Base-by-base conservation (phyloP, 2,113 vertebrate genomes). In the Beaufortia kweichowensis region DNA sequence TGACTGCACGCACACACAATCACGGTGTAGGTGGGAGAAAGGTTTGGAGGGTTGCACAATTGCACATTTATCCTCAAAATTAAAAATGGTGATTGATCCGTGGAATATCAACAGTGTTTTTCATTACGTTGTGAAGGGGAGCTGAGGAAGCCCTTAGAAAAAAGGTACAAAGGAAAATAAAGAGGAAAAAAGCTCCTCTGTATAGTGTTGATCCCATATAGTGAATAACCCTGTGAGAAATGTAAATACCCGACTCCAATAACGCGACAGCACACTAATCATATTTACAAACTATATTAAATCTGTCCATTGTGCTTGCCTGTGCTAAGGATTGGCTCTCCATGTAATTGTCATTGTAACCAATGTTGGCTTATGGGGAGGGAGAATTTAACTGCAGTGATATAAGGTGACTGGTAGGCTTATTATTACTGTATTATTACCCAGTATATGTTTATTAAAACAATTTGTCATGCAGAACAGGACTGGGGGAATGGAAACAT, bases 241-340 rank as follows among this genome's bases (percentile, higher is more conserved):
- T 97, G 95, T 97, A 96, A 98, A 98, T 97, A 96, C 94, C 92
- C 92, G 88, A 93, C 92, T 94, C 92, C 94, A 97, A 95, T 96
- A 96, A 95, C 93, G 91, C 92, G 94, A 95, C 95, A 96, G 96
- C 93, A 94, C 95, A 98, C 96, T 98, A 97, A 99, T 98, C 96
- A 97, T 98, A 98, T 99, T 99, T 99, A 98, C 94, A 98, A 98
- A 99, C 95, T 95, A 96, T 98, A 99, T 98, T 99, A 98, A 98
- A 97, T 97, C 95, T 97, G 95, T 94, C 94, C 93, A 93, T 96
- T 95, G 94, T 94, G 92, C 94, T 94, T 93, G 94, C 93, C 92
- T 3, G 60, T 91, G 91, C 93, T 92, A 92, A 88, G 92, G 92
- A 95, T 94, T 94, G 95, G 93, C 93, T 93, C 88, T 62, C 73